phyloP scores from a whole-genome alignment of 2,113 vertebrate species.

The human region GRCh38 chr4:65421501-65422000 shows the following conservation, averaged over 20 bases:
- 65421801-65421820: neutral
- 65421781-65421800: neutral
- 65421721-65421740: neutral
- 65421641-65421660: neutral
- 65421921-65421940: neutral
- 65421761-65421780: neutral
- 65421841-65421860: neutral
- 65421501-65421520: neutral
- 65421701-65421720: neutral
- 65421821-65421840: neutral
- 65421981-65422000: neutral
- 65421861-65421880: neutral
- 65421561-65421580: neutral
- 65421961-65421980: conserved; percentile 1
- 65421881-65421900: neutral
- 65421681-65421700: neutral
- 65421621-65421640: neutral
- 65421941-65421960: conserved; percentile 1
- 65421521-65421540: neutral
- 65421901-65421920: neutral
- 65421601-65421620: neutral
- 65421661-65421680: neutral
- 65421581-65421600: neutral
- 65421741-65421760: neutral
- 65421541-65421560: neutral